Evolutionary conservation across 2,888 invertebrate species (phyloP).

Genomic region (Petrolisthes cinctipes): DNA sequence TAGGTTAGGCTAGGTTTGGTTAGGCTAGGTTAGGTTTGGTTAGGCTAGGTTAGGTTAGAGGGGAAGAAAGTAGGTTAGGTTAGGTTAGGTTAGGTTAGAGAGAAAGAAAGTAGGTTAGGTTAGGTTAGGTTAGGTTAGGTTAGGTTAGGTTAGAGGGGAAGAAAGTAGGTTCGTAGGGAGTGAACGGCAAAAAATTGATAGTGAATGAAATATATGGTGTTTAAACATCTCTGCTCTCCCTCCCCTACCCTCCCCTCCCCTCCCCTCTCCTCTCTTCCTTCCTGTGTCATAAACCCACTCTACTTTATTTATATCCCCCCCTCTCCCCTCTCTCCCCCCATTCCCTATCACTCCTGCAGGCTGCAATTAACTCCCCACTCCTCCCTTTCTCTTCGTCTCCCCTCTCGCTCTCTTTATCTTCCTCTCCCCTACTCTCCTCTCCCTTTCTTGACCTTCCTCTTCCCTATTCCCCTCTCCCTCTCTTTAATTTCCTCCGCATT

Average conservation of each 20-base stretch:
- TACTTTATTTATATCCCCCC: background rate
- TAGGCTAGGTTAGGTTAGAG: background rate
- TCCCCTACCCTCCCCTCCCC: background rate
- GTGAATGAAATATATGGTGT: no score
- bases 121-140: background rate
- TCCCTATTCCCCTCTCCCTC: background rate
- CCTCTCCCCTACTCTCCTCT: background rate
- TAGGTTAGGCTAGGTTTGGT: background rate
- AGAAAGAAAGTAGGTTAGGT: background rate
- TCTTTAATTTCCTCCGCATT: background rate
- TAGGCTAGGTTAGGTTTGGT: background rate
- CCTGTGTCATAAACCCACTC: no score
- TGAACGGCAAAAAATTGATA: no score
- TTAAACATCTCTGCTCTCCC: background rate
- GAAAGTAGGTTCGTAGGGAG: background rate
- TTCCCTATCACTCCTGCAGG: background rate
- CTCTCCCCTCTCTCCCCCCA: background rate
- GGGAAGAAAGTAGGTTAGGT: background rate
- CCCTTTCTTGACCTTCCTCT: background rate
- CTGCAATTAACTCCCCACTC: background rate
- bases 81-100: background rate
- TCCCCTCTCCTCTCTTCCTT: background rate
- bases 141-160: background rate
- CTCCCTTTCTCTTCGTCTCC: no score
- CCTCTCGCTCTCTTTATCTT: background rate